Base-by-base conservation (phyloP, 1,140 invertebrate species). In the Bombus turneri region DNA sequence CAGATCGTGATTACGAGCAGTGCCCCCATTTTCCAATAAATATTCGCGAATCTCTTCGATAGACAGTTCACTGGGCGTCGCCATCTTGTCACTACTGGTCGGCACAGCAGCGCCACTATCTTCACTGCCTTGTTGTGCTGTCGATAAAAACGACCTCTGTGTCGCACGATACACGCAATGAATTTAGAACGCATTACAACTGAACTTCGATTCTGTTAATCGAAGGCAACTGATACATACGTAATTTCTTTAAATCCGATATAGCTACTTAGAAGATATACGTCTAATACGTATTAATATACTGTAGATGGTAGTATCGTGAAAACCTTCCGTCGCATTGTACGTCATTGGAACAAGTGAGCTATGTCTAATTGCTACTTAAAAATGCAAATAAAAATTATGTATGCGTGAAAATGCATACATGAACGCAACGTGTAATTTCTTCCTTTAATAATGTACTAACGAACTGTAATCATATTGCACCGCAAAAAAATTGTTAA, bases 1-100 rank as follows among this genome's bases (percentile, higher is more conserved):
- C 83, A 98, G 95, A 84, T 98, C 97, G 94, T 97, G 97, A 95
- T 98, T 98, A 88, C 97, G 97, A 75, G 98, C 98, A 95, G 97
- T 97, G 37, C 98, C 98, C 86, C 97, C 98, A 92, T 98, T 97
- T 91, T 96, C 96, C 86, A 98, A 91, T 95, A 99, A 97, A 96
- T 97, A 98, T 93, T 97, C 96, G 71, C 97, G 96, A 92, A 99
- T 98, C 96, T 98, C 96, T 86, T 98, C 97, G 91, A 98, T 96
- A 93, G 97, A 98, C 94, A 98, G 96, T 91, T 97, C 97, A 89
- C 96, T 96, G 84, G 97, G 96, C 87, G 95, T 95, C 92, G 96
- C 96, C 97, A 97, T 97, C 92, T 94, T 96, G 89, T 75, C 85
- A 90, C 88, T 87, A 92, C 88, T 90, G 83, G 53, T 18, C 79